phyloP scores from a whole-genome alignment of 2,888 invertebrate species.

The Crocallis elinguaria region DNA sequence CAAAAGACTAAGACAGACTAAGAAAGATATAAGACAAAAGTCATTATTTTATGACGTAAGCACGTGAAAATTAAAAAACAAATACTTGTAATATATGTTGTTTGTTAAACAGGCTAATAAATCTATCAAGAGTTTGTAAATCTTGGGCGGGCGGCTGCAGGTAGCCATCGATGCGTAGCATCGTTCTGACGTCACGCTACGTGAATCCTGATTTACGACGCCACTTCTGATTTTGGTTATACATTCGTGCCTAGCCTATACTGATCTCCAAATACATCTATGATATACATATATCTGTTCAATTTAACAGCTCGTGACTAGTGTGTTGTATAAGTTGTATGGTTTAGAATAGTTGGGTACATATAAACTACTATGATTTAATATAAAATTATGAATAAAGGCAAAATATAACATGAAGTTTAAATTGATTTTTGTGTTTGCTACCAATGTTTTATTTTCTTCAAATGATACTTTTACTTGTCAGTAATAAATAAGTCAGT shows the following conservation, averaged over 20 bases:
- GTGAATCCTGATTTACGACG: conserved; percentile 19
- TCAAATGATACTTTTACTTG: too few species aligned
- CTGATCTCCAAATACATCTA: too few species aligned
- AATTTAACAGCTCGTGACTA: conserved; percentile 4
- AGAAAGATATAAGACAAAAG: too few species aligned
- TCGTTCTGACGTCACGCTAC: conserved; percentile 23
- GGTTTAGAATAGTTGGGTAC: too few species aligned
- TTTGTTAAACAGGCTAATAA: conserved; percentile 7
- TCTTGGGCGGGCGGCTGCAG: conserved; percentile 20
- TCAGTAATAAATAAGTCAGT: too few species aligned
- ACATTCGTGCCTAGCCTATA: conserved; percentile 10
- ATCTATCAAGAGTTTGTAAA: conserved; percentile 18
- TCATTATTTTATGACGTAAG: conserved; percentile 1
- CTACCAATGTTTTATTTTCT: too few species aligned
- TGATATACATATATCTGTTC: not conserved
- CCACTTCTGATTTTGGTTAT: conserved; percentile 3
- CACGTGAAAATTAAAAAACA: conserved; percentile 2
- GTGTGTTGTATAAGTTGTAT: not conserved
- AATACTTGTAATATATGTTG: conserved; percentile 1
- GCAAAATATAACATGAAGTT: too few species aligned
- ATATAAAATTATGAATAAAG: too few species aligned
- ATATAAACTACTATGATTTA: too few species aligned
- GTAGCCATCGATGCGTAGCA: conserved; percentile 12
- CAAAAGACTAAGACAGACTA: too few species aligned
- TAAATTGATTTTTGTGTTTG: too few species aligned